Evolutionary conservation across 2,888 invertebrate genomes (phyloP), one percentile per base, ranked within the genome.

Genomic region (Chymomyza procnemis): DNA sequence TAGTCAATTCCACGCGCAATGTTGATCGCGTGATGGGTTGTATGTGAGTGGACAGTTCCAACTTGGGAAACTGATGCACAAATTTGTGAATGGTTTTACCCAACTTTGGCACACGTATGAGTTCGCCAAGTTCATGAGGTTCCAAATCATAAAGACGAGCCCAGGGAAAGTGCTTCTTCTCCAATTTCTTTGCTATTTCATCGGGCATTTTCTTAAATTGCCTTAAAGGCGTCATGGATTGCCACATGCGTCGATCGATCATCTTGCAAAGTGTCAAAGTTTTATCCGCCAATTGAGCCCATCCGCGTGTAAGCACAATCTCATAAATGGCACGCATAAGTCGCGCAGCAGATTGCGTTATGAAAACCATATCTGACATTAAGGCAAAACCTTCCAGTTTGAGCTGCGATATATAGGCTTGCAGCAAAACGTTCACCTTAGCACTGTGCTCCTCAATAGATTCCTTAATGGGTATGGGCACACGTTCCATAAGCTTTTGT

Each of bases 201-300:
- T 97, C 98, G 0, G 97, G 99, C 94, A 99, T 98, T 90, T 98
- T 99, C 76, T 96, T 94, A 89, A 99, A 99, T 90, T 99, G 99
- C 14, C 99, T 88, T 14, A 99, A 92, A 1, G 99, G 99, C 1
- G 98, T 98, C 98, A 99, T 98, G 0, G 98, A 98, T 90, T 99
- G 99, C 99, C 99, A 99, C 98, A 99, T 99, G 41, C 99, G 93
- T 0, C 97, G 94, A 90, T 99, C 98, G 69, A 99, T 97, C 99
- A 99, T 99, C 91, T 99, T 99, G 91, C 99, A 99, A 5, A 99
- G 93, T 0, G 97, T 95, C 18, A 99, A 91, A 0, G 98, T 95
- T 90, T 99, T 99, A 89, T 99, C 99, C 0, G 98, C 97, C 62
- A 99, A 90, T 85, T 99, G 98, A 0, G 99, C 99, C 99, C 99